Evolutionary conservation across 2,888 invertebrate genomes (phyloP).

Genomic region (Pantelozetes paolii): DNA sequence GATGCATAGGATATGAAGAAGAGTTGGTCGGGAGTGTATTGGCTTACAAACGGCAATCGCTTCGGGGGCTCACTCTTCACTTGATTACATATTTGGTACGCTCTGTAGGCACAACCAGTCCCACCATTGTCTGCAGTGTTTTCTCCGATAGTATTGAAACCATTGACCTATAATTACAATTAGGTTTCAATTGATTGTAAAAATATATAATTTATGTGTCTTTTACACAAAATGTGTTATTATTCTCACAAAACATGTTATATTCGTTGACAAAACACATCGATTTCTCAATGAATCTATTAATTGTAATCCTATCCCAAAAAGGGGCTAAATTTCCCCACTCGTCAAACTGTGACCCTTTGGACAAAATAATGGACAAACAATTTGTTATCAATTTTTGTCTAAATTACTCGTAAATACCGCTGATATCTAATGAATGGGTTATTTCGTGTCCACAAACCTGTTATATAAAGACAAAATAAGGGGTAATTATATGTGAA

Average conservation of each 20-base stretch:
- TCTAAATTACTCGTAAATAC: neutral
- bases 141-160: constrained; percentile 74
- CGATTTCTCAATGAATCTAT: constrained; percentile 46
- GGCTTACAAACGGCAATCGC: neutral
- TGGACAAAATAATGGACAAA: too few relatives aligned
- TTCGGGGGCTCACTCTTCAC: neutral
- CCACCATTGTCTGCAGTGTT: constrained; percentile 91
- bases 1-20: constrained; percentile 77
- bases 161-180: constrained; percentile 59
- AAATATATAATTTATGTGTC: too few relatives aligned
- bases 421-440: neutral
- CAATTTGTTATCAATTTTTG: too few relatives aligned
- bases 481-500: neutral
- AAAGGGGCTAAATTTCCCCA: constrained; percentile 48
- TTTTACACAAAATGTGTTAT: constrained; percentile 56
- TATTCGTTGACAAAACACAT: constrained; percentile 49
- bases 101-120: constrained; percentile 63
- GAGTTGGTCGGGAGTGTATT: constrained; percentile 25
- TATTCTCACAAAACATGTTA: constrained; percentile 50
- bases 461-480: too few relatives aligned
- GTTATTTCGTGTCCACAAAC: neutral
- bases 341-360: constrained; percentile 57
- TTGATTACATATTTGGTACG: constrained; percentile 58
- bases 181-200: neutral
- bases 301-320: constrained; percentile 48